Base-by-base conservation (phyloP, 2,113 vertebrate genomes). In the Talpa occidentalis region DNA sequence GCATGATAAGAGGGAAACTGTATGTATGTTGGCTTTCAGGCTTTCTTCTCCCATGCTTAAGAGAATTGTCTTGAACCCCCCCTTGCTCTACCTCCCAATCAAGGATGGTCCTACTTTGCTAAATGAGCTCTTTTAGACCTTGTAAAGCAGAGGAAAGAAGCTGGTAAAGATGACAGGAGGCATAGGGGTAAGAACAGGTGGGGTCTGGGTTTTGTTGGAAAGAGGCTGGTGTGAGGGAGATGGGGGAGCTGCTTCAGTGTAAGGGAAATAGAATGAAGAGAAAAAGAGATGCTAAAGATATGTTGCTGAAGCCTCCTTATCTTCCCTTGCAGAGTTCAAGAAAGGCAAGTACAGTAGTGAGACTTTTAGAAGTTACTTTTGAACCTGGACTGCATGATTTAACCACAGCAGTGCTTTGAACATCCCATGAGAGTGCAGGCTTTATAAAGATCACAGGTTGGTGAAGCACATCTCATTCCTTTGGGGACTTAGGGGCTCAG, bases 361-460 rank as follows among this genome's bases (percentile, higher is more conserved):
- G 19, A 47, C 10, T 30, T 92, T 66, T 87, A 14, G 72, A 82
- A 88, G 54, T 89, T 72, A 78, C 49, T 92, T 95, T 87, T 79
- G 62, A 96, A 87, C 69, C 24, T 84, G 56, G 12, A 42, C 69
- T 66, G 28, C 49, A 80, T 88, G 56, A 44, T 64, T 95, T 90
- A 80, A 80, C 66, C 92, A 91, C 16, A 87, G 59, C 6, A 66
- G n/a, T 66, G 76, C 35, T 78, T 62, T 56, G 30, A 89, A 69
- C 40, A 26, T 44, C 47, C 74, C 83, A n/a, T 0, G 16, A 86
- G 81, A 66, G 62, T 37, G 52, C 9, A 24, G 66, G 17, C 35
- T 90, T 94, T 78, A 77, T 62, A 90, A 86, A 91, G 40, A 49
- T 30, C 30, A 76, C 44, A 78, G 2, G 0, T 40, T 40, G n/a